Evolutionary conservation across 2,888 invertebrate genomes (phyloP), one percentile per base, ranked within the genome.

Genomic region (Trachelus tabidus): DNA sequence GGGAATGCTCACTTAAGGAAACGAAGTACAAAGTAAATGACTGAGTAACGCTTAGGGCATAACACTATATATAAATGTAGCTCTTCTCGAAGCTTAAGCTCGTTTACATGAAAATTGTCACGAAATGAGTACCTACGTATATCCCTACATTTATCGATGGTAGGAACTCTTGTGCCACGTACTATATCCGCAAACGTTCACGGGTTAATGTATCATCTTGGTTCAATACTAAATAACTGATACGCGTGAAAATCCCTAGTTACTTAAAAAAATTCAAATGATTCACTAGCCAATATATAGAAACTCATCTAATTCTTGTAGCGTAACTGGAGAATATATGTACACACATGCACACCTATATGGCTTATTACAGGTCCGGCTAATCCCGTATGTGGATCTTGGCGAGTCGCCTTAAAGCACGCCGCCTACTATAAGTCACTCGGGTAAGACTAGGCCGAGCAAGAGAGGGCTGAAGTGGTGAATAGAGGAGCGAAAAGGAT

Each of bases 401-500:
- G 74, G 76, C 76, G 73, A 74, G 69, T 31, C 79, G 35, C 71
- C 78, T 78, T 78, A 34, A 79, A 79, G 76, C 76, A 35, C 69
- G 79, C 79, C 79, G 79, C 79, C 76, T 73, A 69, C 79, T 75
- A 79, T 79, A 79, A 79, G 79, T 79, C 79, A 79, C 69, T 76
- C 73, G 73, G 56, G 56, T 56, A 23, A 56, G 56, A 56, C 56
- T 56, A 56, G 56, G 56, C 0, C 56, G 56, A 56, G 56, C 56
- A 6, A 23, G 56, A 56, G 56, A 23, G 6, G 56, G 23, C 56
- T 23, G 9, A 56, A 56, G 56, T 56, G 56, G 56, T 56, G 56
- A 56, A 56, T 56, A 56, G 56, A 56, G 23, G 56, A 56, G 56
- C 56, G 56, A 56, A 56, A 56, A 15, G 56, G 56, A 56, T 23